Evolutionary conservation across 2,113 vertebrate species (phyloP).

Genomic region (Phalacrocorax pelagicus): DNA sequence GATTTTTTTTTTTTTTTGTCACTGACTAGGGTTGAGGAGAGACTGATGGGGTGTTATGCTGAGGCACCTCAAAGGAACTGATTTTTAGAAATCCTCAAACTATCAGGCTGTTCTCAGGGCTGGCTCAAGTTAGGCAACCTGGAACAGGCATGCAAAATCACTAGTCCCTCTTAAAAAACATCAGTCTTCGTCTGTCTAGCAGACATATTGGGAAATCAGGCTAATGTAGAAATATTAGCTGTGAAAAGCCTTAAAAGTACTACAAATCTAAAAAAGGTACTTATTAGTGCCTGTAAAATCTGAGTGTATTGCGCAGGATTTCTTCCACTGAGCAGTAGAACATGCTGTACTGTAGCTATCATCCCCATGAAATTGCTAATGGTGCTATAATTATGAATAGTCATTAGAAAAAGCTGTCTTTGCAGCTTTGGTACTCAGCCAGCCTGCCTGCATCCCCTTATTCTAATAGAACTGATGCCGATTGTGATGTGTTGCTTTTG

Average conservation of each 20-base stretch:
- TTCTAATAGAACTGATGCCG: background rate
- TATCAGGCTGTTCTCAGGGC: background rate
- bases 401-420: constrained; percentile 9
- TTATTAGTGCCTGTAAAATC: constrained; percentile 29
- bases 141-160: constrained; percentile 14
- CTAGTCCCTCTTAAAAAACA: constrained; percentile 28
- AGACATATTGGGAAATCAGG: constrained; percentile 12
- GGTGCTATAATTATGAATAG: constrained; percentile 10
- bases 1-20: background rate
- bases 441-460: background rate
- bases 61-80: constrained; percentile 22
- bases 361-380: background rate
- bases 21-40: background rate
- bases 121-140: background rate
- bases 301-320: background rate
- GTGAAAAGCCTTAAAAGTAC: constrained; percentile 47
- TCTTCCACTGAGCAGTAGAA: background rate
- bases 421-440: background rate
- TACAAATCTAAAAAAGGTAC: constrained; percentile 12
- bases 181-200: constrained; percentile 12
- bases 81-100: constrained; percentile 48
- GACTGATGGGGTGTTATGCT: constrained; percentile 33
- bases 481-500: background rate
- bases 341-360: background rate
- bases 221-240: constrained; percentile 60